Base-by-base conservation (phyloP, 2,113 vertebrate genomes). In the Bos indicus region DNA sequence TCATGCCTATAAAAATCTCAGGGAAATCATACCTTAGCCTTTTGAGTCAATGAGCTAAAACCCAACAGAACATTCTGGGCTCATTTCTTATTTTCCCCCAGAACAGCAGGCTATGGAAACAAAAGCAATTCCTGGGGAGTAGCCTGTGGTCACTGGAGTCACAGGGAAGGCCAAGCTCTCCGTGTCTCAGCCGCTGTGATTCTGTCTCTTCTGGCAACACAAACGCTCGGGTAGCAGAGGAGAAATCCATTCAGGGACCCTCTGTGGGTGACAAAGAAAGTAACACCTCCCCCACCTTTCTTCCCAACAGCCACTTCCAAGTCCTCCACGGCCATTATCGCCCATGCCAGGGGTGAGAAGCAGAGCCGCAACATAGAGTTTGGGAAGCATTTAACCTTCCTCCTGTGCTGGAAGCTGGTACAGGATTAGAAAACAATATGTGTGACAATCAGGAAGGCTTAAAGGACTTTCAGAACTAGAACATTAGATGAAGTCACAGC, bases 21-120 rank as follows among this genome's bases (percentile, higher is more conserved):
- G 56, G 77, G 82, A 97, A 97, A 94, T 97, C 84, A 97, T 95
- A 97, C 95, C 97, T 97, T 98, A 96, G 95, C 90, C 96, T 96
- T 92, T 98, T 98, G 95, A 98, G 97, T 98, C 96, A 98, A 98
- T 87, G 96, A 97, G 83, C 88, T 90, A 98, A 83, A 94, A 92
- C 85, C 56, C 56, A 97, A 83, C 67, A 46, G 94, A 93, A 94
- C 64, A 77, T 97, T 96, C 88, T 92, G 64, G 88, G 64, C 26
- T 97, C 92, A 12, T 94, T 98, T 97, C 84, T 95, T 92, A 80
- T 96, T 92, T 85, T 36, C 40, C 57, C 57, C 48, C 62, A 74
- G 71, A 86, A 59, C 11, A 88, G 88, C 43, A 95, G 83, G 43
- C 64, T 90, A 71, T 84, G 54, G 64, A 87, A 93, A 90, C 88